These are phyloP conservation scores for Macquaria ambigua DNA, from an alignment of 2,113 vertebrate genomes.

Conservation along the genomic window DNA sequence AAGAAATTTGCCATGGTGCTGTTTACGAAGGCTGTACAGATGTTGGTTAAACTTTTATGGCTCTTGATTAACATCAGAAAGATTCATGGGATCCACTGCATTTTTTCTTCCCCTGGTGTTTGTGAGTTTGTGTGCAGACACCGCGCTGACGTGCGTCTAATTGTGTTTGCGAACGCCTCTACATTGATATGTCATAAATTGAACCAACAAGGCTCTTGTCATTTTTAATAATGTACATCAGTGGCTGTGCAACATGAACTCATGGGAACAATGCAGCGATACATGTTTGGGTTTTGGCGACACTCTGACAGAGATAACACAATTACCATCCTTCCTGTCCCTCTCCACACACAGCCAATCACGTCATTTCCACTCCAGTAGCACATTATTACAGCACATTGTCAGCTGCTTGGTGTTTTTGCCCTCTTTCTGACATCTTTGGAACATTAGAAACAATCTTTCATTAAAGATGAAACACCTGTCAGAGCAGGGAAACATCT, in stretches of 20 bases:
- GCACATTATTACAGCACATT: conserved; percentile 13
- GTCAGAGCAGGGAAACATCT: conserved; percentile 31
- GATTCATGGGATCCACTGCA: conserved; percentile 44
- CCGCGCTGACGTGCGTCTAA: conserved; percentile 27
- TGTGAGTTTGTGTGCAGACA: conserved; percentile 3
- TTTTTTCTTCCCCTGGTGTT: conserved; percentile 18
- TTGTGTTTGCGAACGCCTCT: conserved; percentile 45
- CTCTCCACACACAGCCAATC: conserved; percentile 32
- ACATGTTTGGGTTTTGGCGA: conserved; percentile 38
- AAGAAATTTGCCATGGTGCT: conserved; percentile 39
- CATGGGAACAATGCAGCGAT: conserved; percentile 24
- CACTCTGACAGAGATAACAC: conserved; percentile 43
- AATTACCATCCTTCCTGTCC: conserved; percentile 47
- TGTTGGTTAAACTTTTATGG: conserved; percentile 75
- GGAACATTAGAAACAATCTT: conserved; percentile 36
- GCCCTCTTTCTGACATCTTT: conserved; percentile 37
- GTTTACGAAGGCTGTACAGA: conserved; percentile 60
- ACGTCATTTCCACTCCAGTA: conserved; percentile 44
- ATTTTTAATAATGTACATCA: conserved; percentile 69
- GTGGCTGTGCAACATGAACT: conserved; percentile 22
- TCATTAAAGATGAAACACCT: conserved; percentile 57
- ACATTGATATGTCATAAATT: conserved; percentile 60
- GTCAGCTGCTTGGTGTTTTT: background rate
- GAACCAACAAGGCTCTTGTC: conserved; percentile 69
- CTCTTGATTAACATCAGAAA: conserved; percentile 58